A percentile compares a stretch with the other conserved stretches of the same genome.
Conservation (phyloP, 2,797 vertebrate genomes). For the Tragopan temminckii region DNA sequence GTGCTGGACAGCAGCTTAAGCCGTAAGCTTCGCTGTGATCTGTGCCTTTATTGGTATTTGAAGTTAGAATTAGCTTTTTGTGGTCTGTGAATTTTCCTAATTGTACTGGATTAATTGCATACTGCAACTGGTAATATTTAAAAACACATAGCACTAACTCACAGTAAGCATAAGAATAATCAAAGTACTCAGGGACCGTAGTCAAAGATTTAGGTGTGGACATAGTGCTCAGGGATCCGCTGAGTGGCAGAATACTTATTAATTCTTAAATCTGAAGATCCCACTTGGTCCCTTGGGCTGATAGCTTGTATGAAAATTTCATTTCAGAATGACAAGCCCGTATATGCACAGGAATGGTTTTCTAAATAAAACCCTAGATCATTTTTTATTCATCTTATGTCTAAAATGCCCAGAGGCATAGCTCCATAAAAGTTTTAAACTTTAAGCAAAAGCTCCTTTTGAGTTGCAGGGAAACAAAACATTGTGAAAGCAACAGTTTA, state of each 20-base stretch:
- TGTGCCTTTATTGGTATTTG: background rate
- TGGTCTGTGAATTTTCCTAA: background rate
- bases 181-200: background rate
- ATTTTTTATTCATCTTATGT: slow-evolving; percentile 60
- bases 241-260: slow-evolving; percentile 35
- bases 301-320: slow-evolving; percentile 46
- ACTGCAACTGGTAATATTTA: background rate
- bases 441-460: slow-evolving; percentile 60
- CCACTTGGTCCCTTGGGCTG: background rate
- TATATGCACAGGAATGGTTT: slow-evolving; percentile 30
- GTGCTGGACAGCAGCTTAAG: background rate
- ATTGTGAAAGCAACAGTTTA: slow-evolving; percentile 42
- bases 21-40: background rate
- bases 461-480: slow-evolving; percentile 43
- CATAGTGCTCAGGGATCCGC: background rate
- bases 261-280: slow-evolving; percentile 58
- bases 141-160: background rate
- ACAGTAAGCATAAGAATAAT: background rate
- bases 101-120: slow-evolving; percentile 33
- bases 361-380: slow-evolving; percentile 54
- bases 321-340: slow-evolving; percentile 44
- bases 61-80: slow-evolving; percentile 27
- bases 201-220: background rate
- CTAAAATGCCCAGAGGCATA: slow-evolving; percentile 57
- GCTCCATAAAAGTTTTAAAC: slow-evolving; percentile 57